Evolutionary conservation across 2,888 invertebrate species (phyloP), one percentile per base, ranked within the genome.

Genomic region (Dasypogon diadema): DNA sequence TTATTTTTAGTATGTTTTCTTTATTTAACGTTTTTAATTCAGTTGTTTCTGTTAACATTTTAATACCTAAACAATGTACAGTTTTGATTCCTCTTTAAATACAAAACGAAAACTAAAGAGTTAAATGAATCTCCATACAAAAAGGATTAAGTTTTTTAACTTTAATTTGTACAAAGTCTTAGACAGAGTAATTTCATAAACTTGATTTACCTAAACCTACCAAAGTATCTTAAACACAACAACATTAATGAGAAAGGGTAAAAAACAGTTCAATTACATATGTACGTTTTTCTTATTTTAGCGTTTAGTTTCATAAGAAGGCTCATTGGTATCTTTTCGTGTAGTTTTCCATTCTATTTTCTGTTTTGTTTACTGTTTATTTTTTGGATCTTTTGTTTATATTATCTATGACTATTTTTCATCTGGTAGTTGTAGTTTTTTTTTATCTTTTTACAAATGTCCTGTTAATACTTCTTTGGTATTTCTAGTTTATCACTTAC

Each of bases 141-240:
- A 70, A 54, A 70, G 48, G 26, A 48, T 70, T 46, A 26, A 34
- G 22, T 70, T 14, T n/a, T 48, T 70, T 70, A 54, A 30, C 54
- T 14, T 70, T 70, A 70, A 16, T 70, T 70, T 70, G 70, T 70
- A 70, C 70, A 70, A 68, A 70, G 30, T 70, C 70, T 70, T 54
- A 70, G 70, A 70, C 54, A 34, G 70, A 70, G 48, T 54, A 70
- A 54, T 65, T 65, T 48, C 22, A 46, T 65, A 65, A 48, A 46
- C 48, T 21, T 22, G 18, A 48, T 65, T n/a, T 65, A 46, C 65
- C 65, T 65, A 65, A 26, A n/a, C 24, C 65, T 65, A 65, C 48
- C 46, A 48, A n/a, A 65, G 48, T 22, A 42, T 46, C 51, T 42
- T 65, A 65, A n/a, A 65, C 65, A 14, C 65, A 65, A 65, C 65